phyloP scores from a whole-genome alignment of 2,113 vertebrate genomes.

The Dasyurus viverrinus region DNA sequence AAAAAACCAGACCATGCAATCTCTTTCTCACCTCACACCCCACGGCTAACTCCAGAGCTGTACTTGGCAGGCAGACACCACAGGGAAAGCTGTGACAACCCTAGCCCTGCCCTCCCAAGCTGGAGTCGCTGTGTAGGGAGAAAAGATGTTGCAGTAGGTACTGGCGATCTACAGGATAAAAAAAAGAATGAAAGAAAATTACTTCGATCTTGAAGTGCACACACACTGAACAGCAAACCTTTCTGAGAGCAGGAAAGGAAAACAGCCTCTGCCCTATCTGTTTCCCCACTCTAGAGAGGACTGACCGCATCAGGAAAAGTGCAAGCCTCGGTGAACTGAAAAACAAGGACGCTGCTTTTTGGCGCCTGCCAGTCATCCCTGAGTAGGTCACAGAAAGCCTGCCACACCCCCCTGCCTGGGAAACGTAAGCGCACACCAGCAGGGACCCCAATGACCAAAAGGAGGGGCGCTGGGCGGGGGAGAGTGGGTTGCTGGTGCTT shows the following conservation, averaged over 20 bases:
- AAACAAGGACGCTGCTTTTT: slow-evolving; percentile 40
- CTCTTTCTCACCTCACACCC: slow-evolving; percentile 93
- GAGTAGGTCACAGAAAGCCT: slow-evolving; percentile 50
- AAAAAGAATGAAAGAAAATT: slow-evolving; percentile 92
- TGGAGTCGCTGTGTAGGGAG: slow-evolving; percentile 93
- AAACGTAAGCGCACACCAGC: slow-evolving; percentile 50
- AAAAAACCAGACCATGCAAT: slow-evolving; percentile 92
- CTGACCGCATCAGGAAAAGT: background rate
- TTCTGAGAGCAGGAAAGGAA: slow-evolving; percentile 81
- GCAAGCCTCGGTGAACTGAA: slow-evolving; percentile 42
- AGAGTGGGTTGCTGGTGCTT: background rate
- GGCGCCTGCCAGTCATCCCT: slow-evolving; percentile 75
- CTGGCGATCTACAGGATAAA: slow-evolving; percentile 92
- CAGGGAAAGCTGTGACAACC: slow-evolving; percentile 92
- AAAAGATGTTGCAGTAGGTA: slow-evolving; percentile 93
- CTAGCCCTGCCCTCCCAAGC: slow-evolving; percentile 92
- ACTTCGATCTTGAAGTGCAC: slow-evolving; percentile 89
- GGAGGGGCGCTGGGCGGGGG: background rate
- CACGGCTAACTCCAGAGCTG: slow-evolving; percentile 93
- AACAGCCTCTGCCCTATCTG: slow-evolving; percentile 81
- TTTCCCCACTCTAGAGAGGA: slow-evolving; percentile 70
- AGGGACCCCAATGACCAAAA: slow-evolving; percentile 37
- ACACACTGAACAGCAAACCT: slow-evolving; percentile 88
- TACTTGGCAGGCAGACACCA: slow-evolving; percentile 93
- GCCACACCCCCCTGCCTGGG: slow-evolving; percentile 71